These are phyloP conservation scores for Pseudomyrmex flavicornis DNA, from an alignment of 1,140 invertebrate species.

Conservation along the genomic window DNA sequence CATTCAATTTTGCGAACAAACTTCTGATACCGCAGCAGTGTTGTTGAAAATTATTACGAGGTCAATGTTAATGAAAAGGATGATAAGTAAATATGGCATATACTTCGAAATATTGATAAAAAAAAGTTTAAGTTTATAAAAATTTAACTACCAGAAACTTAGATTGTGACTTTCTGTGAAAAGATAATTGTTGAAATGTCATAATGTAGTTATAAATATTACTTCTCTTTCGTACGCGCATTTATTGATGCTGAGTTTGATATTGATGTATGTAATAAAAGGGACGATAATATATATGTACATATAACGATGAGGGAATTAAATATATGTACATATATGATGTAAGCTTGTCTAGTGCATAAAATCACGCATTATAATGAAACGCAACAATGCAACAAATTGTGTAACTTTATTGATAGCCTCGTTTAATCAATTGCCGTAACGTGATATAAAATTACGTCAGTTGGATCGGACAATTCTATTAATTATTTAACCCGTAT, in stretches of 20 bases:
- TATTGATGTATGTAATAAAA: neutral
- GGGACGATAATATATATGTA: neutral
- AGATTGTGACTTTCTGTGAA: neutral
- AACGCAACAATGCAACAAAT: slow-evolving; percentile 33
- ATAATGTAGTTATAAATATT: neutral
- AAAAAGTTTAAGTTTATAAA: slow-evolving; percentile 12
- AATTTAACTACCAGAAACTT: neutral
- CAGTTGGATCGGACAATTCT: slow-evolving; percentile 51
- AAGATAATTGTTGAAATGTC: neutral
- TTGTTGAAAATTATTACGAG: slow-evolving; percentile 5
- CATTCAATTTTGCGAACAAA: slow-evolving; percentile 41
- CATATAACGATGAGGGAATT: neutral
- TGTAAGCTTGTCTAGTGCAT: neutral
- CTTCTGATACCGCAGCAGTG: neutral
- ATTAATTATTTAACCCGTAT: slow-evolving; percentile 61
- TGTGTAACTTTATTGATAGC: slow-evolving; percentile 43
- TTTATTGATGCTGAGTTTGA: slow-evolving; percentile 7
- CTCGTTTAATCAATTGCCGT: slow-evolving; percentile 38
- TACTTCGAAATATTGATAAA: neutral
- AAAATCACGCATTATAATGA: neutral
- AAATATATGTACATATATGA: slow-evolving; percentile 1
- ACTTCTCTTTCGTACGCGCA: neutral
- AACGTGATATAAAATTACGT: slow-evolving; percentile 49
- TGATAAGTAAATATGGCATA: neutral
- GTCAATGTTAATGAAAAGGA: neutral